Evolutionary conservation across 2,888 invertebrate genomes (phyloP).

Genomic region (Rhamphomyia laevipes): DNA sequence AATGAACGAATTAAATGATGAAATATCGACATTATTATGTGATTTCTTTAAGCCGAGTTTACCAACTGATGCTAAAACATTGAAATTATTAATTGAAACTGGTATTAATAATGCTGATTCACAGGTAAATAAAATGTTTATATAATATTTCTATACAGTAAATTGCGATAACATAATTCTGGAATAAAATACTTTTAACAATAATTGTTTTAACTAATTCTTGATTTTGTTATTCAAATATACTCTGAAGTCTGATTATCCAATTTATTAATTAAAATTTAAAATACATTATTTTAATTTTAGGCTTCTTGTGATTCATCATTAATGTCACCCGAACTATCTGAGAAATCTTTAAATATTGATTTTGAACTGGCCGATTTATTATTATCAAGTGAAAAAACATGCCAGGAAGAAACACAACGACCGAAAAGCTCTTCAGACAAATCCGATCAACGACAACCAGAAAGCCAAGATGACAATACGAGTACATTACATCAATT

Average conservation of each 20-base stretch:
- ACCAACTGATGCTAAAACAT: constrained; percentile 56
- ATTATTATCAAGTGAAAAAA: constrained; percentile 34
- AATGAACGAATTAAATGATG: constrained; percentile 33
- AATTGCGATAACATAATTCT: too few relatives aligned
- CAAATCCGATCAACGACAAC: constrained; percentile 31
- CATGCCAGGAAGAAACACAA: constrained; percentile 33
- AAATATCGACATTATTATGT: constrained; percentile 36
- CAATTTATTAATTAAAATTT: too few relatives aligned
- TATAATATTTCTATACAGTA: not conserved
- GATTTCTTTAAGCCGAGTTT: constrained; percentile 47
- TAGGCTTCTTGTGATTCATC: constrained; percentile 36
- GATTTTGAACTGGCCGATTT: constrained; percentile 37
- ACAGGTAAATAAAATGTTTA: constrained; percentile 16
- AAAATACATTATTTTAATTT: constrained; percentile 1
- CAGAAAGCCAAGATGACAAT: constrained; percentile 35
- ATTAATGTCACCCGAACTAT: constrained; percentile 35
- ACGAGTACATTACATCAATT: constrained; percentile 33
- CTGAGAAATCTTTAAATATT: constrained; percentile 37
- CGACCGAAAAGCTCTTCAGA: constrained; percentile 34
- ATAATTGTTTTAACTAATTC: not conserved
- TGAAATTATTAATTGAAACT: constrained; percentile 62
- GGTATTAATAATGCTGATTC: constrained; percentile 48
- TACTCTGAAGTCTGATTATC: too few relatives aligned
- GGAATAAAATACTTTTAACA: not conserved
- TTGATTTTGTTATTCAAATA: not conserved